Evolutionary conservation across 1,140 invertebrate species (phyloP), one percentile per base, ranked within the genome.

Genomic region (Teleopsis dalmanni): DNA sequence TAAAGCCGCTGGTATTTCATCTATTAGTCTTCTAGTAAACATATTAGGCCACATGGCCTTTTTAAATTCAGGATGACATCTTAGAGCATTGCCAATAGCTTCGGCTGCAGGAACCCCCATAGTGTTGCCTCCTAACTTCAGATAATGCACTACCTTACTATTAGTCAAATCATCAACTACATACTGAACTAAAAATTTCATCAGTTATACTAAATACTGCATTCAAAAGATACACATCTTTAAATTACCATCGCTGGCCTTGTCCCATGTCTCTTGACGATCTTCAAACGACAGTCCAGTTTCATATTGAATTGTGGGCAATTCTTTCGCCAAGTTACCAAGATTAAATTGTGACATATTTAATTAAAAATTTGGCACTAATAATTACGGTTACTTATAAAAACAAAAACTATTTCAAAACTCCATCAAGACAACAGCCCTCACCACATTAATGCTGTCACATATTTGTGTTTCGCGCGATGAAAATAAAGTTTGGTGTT

Each of bases 21-120:
- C 80, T 72, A 97, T 98, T 66, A 95, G 79, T 40, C 95, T 77
- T 0, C 94, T 83, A 10, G 93, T 96, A 59, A 99, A 99, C 76
- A 98, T 85, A 67, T 99, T 95, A 59, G 94, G 95, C 87, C 94
- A 98, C 45, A 90, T 67, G 0, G 91, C 91, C 59, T 80, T 78
- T 62, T 90, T 83, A 56, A 97, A 81, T 53, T 81, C 75, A 3
- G 84, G 80, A 61, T 91, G 85, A 31, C 76, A 77, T 55, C 85
- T 77, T 5, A 98, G 71, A 0, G 85, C 83, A 63, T 88, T 81
- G 0, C 84, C 87, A 45, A 98, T 88, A 4, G 78, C 87, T 62
- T 87, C 76, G 0, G 93, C 88, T 2, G 93, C 93, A 37, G 85
- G 81, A 7, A 92, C 84, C 5, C 94, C 94, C 6, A 98, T 68